Evolutionary conservation across 2,888 invertebrate species (phyloP), one percentile per base, ranked within the genome.

Genomic region (Drosophila pseudotakahashii): DNA sequence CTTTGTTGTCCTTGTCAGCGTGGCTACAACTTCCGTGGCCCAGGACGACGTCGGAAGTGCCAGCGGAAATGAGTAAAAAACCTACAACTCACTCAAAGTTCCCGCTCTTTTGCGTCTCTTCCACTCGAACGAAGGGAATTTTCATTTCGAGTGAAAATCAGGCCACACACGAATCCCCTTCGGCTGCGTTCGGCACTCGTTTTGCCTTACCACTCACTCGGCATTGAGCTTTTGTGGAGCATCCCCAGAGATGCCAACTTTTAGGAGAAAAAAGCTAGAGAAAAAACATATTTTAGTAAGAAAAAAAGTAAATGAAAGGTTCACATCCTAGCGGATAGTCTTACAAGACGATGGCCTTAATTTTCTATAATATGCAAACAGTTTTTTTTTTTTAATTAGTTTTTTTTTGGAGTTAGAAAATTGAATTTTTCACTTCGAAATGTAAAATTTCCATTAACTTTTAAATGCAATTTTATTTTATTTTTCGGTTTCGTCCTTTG

Each of bases 21-120:
- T 69, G 57, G 79, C 76, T 75, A 78, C 82, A 79, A 81, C 82
- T 84, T 84, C 77, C 85, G 81, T 79, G 76, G 69, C 42, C 55
- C 74, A 64, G 59, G 63, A 76, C 78, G 69, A 69, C 60, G 68
- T 34, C 80, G 81, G 80, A 85, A 78, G 78, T 77, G 53, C 53
- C 76, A 76, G 73, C 82, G 81, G 81, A 82, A 82, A 85, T 80
- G 81, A 82, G 81, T 59, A 73, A 71, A 55, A 63, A 63, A 42
- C 36, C 48, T 14, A 67, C 57, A 67, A 67, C 67, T 55, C 66
- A 67, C 66, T 67, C 66, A 55, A 45, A 23, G 30, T 30, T 30
- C 36, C 36, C 52, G 6, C 36, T 50, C 34, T 10, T 36, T 10
- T 4, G 2, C 16, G n/a, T 13, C 48, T 44, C 48, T 63, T 19